A percentile compares a stretch with the other conserved stretches of the same genome.
Evolutionary conservation across 2,113 vertebrate genomes (phyloP).

Genomic region (Illadopsis cleaveri): DNA sequence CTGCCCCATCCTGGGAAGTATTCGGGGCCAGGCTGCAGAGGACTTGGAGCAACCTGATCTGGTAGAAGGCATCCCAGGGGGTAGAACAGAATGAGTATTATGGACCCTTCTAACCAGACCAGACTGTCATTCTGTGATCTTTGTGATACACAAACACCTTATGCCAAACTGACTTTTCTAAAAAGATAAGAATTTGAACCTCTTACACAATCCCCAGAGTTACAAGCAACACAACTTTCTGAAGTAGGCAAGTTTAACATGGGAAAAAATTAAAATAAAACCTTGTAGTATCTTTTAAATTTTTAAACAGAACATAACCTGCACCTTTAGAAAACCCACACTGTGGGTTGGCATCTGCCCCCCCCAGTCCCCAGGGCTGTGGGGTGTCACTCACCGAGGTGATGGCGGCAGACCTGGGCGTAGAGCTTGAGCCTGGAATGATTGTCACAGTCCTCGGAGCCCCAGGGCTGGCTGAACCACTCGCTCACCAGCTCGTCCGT

Average conservation of each 20-base stretch:
- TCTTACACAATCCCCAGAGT: neutral
- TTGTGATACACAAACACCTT: neutral
- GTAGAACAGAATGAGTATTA: neutral
- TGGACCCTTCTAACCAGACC: neutral
- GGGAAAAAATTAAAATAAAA: neutral
- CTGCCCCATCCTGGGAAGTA: neutral
- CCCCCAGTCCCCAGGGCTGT: fast-evolving
- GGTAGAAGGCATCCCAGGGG: neutral
- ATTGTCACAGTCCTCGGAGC: conserved; percentile 90
- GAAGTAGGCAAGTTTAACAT: neutral
- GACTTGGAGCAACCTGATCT: neutral
- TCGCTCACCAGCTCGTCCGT: conserved; percentile 87
- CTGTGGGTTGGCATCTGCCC: fast-evolving
- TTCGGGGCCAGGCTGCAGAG: fast-evolving
- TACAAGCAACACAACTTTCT: neutral
- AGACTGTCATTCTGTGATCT: neutral
- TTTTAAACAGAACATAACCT: neutral
- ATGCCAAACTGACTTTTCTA: neutral
- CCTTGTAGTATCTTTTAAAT: neutral
- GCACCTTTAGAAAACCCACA: neutral
- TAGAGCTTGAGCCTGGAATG: conserved; percentile 93
- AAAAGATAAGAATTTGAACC: neutral
- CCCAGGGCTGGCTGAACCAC: conserved; percentile 90
- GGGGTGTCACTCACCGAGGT: conserved; percentile 80
- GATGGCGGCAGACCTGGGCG: conserved; percentile 90